Base-by-base conservation (phyloP, 1,140 invertebrate species). In the Drosophila teissieri region DNA sequence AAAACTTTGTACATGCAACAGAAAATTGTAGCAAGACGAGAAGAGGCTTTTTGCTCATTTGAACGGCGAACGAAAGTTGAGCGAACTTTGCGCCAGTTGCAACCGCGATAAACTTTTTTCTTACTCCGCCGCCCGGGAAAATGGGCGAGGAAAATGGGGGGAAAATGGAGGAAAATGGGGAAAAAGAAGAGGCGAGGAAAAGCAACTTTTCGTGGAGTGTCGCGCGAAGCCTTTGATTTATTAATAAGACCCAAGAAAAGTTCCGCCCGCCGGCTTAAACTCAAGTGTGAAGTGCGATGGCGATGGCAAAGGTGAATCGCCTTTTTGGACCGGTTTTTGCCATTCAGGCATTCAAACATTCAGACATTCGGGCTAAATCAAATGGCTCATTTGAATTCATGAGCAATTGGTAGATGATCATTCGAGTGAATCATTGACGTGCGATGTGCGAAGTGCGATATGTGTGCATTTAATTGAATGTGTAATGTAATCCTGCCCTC, bases 71-170 rank as follows among this genome's bases (percentile, higher is more conserved):
- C 72, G 42, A 84, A 84, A 85, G 72, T 84, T 85, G 67, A 67
- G 63, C 77, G 67, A 84, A 84, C 81, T 85, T 82, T 77, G 45
- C 78, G 57, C 61, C 78, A 78, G 57, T 82, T 86, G 78, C 69
- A 78, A 78, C 78, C 83, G 82, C 82, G 51, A 72, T 64, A 88
- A 86, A 86, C 61, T 88, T 86, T 85, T 81, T 52, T n/a, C n/a
- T 52, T n/a, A n/a, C 11, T 39, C 51, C 36, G 15, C 36, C 27
- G 27, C 14, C 24, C 2, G n/a, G n/a, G 17, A 31, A n/a, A 24
- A 19, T 10, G 19, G 22, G 15, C 27, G 15, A 37, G 24, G 27
- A 24, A 48, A 60, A 70, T n/a, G n/a, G n/a, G n/a, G n/a, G n/a
- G n/a, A n/a, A n/a, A n/a, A n/a, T n/a, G n/a, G n/a, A 17, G n/a